A percentile compares a stretch with the other conserved stretches of the same genome.
These are phyloP conservation scores for Argopecten irradians DNA, from an alignment of 1,140 invertebrate genomes.

Conservation along the genomic window DNA sequence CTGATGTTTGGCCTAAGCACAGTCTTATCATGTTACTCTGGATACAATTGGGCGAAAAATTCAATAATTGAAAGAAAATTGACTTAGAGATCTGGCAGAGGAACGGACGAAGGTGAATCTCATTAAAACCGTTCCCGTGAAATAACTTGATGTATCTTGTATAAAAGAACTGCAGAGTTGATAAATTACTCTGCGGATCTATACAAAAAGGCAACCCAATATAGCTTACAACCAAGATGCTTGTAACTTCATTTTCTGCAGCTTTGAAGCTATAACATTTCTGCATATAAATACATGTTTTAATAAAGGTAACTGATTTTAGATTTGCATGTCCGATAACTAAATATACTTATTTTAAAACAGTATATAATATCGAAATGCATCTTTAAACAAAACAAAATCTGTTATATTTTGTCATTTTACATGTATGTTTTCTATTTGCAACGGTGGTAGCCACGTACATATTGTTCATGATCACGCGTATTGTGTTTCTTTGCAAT, in stretches of 20 bases:
- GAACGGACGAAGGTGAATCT: neutral
- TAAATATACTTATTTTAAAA: too few species aligned
- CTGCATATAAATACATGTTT: too few species aligned
- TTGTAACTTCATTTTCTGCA: neutral
- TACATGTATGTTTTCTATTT: too few species aligned
- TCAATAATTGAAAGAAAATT: constrained; percentile 23
- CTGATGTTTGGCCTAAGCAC: neutral
- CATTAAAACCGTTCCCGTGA: neutral
- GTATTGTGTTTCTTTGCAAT: too few species aligned
- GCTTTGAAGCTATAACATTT: too few species aligned
- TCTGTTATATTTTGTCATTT: too few species aligned
- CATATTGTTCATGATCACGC: too few species aligned
- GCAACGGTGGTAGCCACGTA: too few species aligned
- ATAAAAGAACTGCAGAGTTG: constrained; percentile 7
- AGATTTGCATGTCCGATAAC: too few species aligned
- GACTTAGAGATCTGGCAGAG: neutral
- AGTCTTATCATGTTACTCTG: neutral
- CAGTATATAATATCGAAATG: too few species aligned
- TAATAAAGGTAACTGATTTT: too few species aligned
- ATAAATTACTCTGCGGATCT: neutral
- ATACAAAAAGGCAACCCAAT: neutral
- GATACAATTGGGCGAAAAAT: neutral
- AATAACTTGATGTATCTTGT: neutral
- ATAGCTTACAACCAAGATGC: neutral
- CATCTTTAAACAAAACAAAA: too few species aligned